Evolutionary conservation across 2,797 vertebrate genomes (phyloP).

Genomic region (Naso thynnoides): DNA sequence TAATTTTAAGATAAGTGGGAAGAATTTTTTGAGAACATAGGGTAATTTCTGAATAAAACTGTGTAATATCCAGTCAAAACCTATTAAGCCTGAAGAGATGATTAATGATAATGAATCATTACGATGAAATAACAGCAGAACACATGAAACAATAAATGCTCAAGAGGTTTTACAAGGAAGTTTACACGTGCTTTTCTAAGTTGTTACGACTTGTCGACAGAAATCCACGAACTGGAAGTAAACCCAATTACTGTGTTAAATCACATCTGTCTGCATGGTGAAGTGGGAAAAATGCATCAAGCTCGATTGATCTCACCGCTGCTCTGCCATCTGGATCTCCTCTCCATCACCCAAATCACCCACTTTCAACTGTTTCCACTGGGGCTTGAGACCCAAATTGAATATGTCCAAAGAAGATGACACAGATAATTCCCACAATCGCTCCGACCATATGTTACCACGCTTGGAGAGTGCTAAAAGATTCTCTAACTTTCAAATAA

Average conservation of each 20-base stretch:
- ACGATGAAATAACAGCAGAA: conserved; percentile 19
- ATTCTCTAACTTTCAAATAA: conserved; percentile 86
- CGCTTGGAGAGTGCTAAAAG: conserved; percentile 81
- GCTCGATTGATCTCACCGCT: conserved; percentile 79
- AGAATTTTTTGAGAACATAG: background rate
- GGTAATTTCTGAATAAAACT: background rate
- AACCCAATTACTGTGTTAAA: conserved; percentile 79
- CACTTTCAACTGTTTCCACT: conserved; percentile 83
- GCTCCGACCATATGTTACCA: conserved; percentile 90
- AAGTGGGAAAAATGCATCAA: conserved; percentile 75
- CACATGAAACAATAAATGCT: conserved; percentile 33
- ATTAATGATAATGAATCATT: background rate
- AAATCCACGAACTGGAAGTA: conserved; percentile 65
- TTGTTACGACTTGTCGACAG: conserved; percentile 72
- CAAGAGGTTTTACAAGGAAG: conserved; percentile 33
- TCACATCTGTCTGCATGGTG: conserved; percentile 80
- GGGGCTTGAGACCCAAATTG: conserved; percentile 88
- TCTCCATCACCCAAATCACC: conserved; percentile 81
- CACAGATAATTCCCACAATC: conserved; percentile 90
- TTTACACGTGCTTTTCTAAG: conserved; percentile 43
- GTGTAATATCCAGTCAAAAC: conserved; percentile 2
- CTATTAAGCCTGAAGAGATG: background rate
- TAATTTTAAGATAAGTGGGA: background rate
- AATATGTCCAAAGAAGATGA: conserved; percentile 88
- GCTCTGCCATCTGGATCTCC: conserved; percentile 83